phyloP scores from a whole-genome alignment of 2,888 invertebrate species.

The Macrosiphum euphorbiae region DNA sequence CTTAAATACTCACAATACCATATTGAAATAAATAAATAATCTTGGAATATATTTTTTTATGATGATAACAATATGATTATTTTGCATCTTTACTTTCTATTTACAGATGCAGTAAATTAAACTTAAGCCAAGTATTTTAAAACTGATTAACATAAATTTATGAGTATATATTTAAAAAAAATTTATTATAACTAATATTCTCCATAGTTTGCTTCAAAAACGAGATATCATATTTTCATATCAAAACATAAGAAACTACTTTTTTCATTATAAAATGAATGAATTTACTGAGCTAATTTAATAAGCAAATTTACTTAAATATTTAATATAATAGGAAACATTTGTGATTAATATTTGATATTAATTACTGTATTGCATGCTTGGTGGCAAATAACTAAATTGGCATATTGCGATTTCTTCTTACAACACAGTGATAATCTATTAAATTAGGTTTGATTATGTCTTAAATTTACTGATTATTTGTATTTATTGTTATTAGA shows the following conservation, averaged over 20 bases:
- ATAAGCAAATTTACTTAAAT: background rate
- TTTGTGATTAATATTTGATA: background rate
- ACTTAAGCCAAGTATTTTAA: background rate
- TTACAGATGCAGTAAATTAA: background rate
- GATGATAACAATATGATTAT: background rate
- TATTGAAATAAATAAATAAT: background rate
- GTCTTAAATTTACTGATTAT: slow-evolving; percentile 3
- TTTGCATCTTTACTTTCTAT: background rate
- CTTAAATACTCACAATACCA: background rate
- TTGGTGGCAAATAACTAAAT: background rate
- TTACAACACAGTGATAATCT: background rate
- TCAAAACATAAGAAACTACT: background rate
- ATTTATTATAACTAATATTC: background rate
- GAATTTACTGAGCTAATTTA: background rate
- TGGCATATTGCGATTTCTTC: background rate
- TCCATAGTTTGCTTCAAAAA: background rate
- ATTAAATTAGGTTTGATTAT: background rate
- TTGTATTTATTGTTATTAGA: background rate
- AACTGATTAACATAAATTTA: background rate
- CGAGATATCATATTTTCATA: background rate
- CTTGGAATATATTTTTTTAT: background rate
- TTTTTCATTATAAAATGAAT: background rate
- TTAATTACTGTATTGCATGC: background rate
- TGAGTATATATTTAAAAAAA: background rate
- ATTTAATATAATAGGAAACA: background rate